Percentiles rank a stretch among this genome's conserved stretches.
These are phyloP conservation scores for Fulica atra DNA, from an alignment of 2,113 vertebrate genomes.

Conservation along the genomic window DNA sequence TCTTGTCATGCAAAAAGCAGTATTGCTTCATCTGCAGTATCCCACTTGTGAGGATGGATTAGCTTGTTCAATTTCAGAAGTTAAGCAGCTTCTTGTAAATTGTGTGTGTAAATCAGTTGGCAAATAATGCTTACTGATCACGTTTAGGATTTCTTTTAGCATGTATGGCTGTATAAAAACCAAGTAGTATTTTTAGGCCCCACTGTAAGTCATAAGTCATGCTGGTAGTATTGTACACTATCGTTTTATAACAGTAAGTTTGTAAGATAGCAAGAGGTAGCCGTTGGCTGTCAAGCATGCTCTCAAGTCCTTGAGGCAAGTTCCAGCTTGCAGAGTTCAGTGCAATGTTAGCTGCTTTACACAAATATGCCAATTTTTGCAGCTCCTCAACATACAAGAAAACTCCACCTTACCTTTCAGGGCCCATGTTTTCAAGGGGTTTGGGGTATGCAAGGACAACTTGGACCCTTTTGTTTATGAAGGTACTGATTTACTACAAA, in stretches of 20 bases:
- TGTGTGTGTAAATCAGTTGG: neutral
- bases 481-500: neutral
- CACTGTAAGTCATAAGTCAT: neutral
- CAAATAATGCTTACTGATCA: neutral
- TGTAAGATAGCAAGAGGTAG: neutral
- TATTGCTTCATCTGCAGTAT: neutral
- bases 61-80: neutral
- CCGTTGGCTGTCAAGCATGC: neutral
- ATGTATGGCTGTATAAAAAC: neutral
- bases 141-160: neutral
- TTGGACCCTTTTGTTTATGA: neutral
- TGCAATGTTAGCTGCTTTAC: neutral
- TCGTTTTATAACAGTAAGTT: too few species aligned
- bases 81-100: neutral
- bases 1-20: neutral
- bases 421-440: neutral
- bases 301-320: neutral
- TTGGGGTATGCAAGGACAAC: fast-evolving
- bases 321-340: fast-evolving
- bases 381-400: neutral
- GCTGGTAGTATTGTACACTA: neutral
- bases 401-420: neutral
- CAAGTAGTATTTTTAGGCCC: neutral
- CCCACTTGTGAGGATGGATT: neutral
- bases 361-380: neutral